A percentile compares a stretch with the other conserved stretches of the same genome.
These are phyloP conservation scores for Nixonia krombeini DNA, from an alignment of 1,140 invertebrate species.

Conservation along the genomic window DNA sequence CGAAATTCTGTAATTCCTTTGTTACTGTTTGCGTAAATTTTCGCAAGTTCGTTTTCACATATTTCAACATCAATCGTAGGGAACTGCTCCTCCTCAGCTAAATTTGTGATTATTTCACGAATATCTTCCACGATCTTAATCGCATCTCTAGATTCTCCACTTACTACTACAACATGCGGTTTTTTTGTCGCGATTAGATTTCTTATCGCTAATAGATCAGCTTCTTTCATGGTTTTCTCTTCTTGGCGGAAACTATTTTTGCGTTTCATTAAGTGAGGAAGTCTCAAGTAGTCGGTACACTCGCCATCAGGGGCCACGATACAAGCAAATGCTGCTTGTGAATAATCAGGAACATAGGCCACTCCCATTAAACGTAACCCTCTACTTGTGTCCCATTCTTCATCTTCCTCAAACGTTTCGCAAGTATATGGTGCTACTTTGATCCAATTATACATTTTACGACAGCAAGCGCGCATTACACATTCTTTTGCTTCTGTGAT, in stretches of 20 bases:
- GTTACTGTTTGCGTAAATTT: conserved; percentile 92
- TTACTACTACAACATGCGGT: conserved; percentile 93
- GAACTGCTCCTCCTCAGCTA: conserved; percentile 90
- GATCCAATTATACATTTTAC: conserved; percentile 92
- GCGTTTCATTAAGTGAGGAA: conserved; percentile 88
- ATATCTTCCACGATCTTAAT: conserved; percentile 89
- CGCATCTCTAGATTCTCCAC: conserved; percentile 92
- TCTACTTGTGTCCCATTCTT: conserved; percentile 90
- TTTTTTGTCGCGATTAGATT: conserved; percentile 92
- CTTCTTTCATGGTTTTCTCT: conserved; percentile 83
- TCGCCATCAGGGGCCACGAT: conserved; percentile 91
- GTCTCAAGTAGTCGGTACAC: conserved; percentile 89
- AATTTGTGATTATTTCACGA: conserved; percentile 79
- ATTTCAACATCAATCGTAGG: conserved; percentile 91
- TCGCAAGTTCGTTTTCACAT: conserved; percentile 92
- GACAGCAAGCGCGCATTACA: conserved; percentile 86
- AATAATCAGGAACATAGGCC: conserved; percentile 88
- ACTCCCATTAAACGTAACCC: conserved; percentile 90
- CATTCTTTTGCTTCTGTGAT: conserved; percentile 91
- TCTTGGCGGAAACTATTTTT: conserved; percentile 81
- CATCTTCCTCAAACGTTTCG: conserved; percentile 86
- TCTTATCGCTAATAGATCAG: conserved; percentile 85
- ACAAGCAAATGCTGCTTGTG: conserved; percentile 91
- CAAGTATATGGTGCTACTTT: conserved; percentile 89
- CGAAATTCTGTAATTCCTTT: conserved; percentile 90